Percentiles rank a stretch among this genome's conserved stretches.
Conservation (phyloP, 2,888 invertebrate species). For the Zhengitettix transpicula region DNA sequence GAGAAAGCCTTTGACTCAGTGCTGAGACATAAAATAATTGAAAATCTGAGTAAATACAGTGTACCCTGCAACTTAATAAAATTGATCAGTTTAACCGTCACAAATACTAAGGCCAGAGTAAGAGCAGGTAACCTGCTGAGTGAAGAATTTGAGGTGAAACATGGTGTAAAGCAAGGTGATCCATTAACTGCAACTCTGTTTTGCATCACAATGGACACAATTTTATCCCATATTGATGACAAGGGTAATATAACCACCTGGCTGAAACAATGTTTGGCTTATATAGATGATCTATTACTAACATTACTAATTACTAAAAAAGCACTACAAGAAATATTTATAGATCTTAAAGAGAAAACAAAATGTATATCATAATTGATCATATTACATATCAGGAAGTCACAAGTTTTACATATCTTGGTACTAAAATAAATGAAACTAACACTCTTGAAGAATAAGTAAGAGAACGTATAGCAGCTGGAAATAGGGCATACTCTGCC, state of each 20-base stretch:
- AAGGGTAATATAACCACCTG: too few species aligned
- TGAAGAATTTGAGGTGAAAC: not conserved
- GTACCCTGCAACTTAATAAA: not conserved
- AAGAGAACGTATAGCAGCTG: not conserved
- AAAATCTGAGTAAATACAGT: not conserved
- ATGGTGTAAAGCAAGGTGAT: not conserved
- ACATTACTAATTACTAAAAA: not conserved
- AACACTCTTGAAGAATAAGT: not conserved
- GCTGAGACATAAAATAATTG: not conserved
- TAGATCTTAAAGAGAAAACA: not conserved
- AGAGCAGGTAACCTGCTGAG: not conserved
- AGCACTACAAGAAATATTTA: not conserved
- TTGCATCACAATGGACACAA: not conserved
- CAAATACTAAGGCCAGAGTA: not conserved
- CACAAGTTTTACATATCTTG: not conserved
- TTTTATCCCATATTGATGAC: not conserved
- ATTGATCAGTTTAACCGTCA: not conserved
- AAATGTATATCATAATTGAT: not conserved
- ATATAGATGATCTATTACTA: not conserved
- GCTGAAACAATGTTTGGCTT: too few species aligned
- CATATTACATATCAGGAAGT: not conserved
- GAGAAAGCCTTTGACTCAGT: not conserved
- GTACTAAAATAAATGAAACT: not conserved
- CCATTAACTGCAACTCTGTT: not conserved
- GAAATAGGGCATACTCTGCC: not conserved